These are phyloP conservation scores for Ommatoiulus sabulosus DNA, from an alignment of 2,888 invertebrate species.

Conservation along the genomic window DNA sequence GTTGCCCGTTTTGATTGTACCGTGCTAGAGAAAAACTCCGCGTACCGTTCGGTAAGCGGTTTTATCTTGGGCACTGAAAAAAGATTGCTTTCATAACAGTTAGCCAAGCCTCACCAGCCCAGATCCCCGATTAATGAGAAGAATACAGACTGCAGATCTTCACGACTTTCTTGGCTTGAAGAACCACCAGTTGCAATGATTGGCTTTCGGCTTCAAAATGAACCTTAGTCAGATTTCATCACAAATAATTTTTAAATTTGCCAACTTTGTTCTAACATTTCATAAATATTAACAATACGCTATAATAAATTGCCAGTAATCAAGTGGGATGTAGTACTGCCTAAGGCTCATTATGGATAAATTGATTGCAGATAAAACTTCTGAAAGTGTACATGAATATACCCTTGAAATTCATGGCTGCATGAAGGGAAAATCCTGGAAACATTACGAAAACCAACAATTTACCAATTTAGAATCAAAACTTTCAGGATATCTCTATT, in stretches of 20 bases:
- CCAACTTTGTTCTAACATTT: no score
- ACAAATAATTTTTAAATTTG: background rate
- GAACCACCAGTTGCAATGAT: background rate
- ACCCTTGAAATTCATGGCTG: background rate
- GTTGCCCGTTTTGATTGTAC: slow-evolving; percentile 16
- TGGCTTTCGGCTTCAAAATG: background rate
- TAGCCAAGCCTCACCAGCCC: slow-evolving; percentile 47
- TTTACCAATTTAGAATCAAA: background rate
- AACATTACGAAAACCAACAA: background rate
- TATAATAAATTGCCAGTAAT: background rate
- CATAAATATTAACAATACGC: background rate
- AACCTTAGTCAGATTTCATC: background rate
- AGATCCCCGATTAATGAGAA: slow-evolving; percentile 21
- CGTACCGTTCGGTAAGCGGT: slow-evolving; percentile 26
- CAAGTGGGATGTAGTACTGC: background rate
- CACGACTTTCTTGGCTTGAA: background rate
- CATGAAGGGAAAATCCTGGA: background rate
- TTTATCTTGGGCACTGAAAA: slow-evolving; percentile 48
- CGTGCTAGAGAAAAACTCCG: slow-evolving; percentile 16
- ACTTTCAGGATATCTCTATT: background rate
- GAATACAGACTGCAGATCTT: background rate
- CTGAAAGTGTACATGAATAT: slow-evolving; percentile 3
- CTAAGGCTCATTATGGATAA: background rate
- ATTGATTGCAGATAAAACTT: background rate
- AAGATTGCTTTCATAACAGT: slow-evolving; percentile 49